A percentile compares a stretch with the other conserved stretches of the same genome.
Conservation (phyloP, 1,140 invertebrate species). For the Lordiphosa clarofinis region DNA sequence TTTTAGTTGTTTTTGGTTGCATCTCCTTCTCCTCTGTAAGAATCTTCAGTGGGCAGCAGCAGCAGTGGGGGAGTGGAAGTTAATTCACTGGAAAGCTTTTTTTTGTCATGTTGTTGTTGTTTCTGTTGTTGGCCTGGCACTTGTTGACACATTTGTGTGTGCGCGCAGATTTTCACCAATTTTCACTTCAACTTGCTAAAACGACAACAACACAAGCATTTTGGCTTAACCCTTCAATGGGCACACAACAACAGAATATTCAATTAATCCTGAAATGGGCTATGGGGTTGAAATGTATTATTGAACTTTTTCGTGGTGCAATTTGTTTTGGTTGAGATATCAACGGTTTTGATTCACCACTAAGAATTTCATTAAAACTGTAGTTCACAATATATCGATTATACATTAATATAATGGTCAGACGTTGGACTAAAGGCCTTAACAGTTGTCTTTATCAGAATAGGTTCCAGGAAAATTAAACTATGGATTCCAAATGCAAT, state of each 20-base stretch:
- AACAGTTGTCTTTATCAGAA: too few relatives aligned
- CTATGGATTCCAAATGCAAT: too few relatives aligned
- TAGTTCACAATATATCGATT: too few relatives aligned
- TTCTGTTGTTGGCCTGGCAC: slow-evolving; percentile 37
- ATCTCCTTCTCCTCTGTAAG: slow-evolving; percentile 40
- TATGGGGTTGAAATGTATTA: neutral
- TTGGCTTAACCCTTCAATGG: slow-evolving; percentile 34
- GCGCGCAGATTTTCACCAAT: slow-evolving; percentile 65
- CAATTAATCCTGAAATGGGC: slow-evolving; percentile 1
- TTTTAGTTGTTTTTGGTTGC: slow-evolving; percentile 46
- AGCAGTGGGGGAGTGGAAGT: slow-evolving; percentile 38
- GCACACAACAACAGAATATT: neutral
- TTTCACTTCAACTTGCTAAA: slow-evolving; percentile 53
- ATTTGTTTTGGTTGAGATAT: too few relatives aligned
- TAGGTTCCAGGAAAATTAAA: too few relatives aligned
- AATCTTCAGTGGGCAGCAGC: slow-evolving; percentile 46
- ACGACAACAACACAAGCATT: slow-evolving; percentile 2
- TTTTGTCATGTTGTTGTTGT: slow-evolving; percentile 20
- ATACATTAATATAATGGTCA: too few relatives aligned
- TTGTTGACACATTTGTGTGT: slow-evolving; percentile 68
- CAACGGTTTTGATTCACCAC: too few relatives aligned
- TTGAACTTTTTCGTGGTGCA: too few relatives aligned
- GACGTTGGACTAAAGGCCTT: too few relatives aligned
- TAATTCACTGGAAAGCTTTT: slow-evolving; percentile 62
- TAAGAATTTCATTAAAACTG: too few relatives aligned